phyloP scores from a whole-genome alignment of 1,140 invertebrate species.

The Orius insidiosus region DNA sequence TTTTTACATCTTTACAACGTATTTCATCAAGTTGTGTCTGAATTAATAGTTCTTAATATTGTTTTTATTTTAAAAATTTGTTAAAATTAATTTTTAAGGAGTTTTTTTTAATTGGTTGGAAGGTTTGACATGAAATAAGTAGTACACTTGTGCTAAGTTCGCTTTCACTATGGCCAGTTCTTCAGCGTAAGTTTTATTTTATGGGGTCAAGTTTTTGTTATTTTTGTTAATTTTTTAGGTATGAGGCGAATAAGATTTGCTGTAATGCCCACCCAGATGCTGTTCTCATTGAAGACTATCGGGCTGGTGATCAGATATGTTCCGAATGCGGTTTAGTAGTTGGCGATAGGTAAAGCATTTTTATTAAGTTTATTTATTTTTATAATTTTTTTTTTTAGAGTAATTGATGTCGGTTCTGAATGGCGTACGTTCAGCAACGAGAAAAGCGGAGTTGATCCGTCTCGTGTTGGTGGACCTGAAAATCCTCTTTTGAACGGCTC shows the following conservation, averaged over 20 bases:
- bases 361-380: no score
- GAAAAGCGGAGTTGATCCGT: conserved; percentile 88
- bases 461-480: conserved; percentile 93
- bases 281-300: conserved; percentile 89
- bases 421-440: conserved; percentile 99
- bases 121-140: no score
- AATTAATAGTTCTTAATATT: no score
- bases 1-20: no score
- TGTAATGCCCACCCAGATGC: conserved; percentile 93
- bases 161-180: no score
- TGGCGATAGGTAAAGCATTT: conserved; percentile 91
- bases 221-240: conserved; percentile 30
- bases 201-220: no score
- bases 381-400: conserved; percentile 38
- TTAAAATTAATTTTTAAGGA: no score
- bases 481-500: conserved; percentile 90
- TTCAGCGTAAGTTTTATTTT: no score
- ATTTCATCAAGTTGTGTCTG: no score
- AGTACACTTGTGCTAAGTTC: no score
- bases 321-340: conserved; percentile 97
- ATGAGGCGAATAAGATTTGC: conserved; percentile 57
- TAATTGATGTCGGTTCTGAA: conserved; percentile 99
- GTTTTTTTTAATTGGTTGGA: no score
- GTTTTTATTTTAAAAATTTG: no score
- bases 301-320: conserved; percentile 98